Evolutionary conservation across 2,797 vertebrate species (phyloP), one percentile per base, ranked within the genome.

Genomic region (Spinus pinus): DNA sequence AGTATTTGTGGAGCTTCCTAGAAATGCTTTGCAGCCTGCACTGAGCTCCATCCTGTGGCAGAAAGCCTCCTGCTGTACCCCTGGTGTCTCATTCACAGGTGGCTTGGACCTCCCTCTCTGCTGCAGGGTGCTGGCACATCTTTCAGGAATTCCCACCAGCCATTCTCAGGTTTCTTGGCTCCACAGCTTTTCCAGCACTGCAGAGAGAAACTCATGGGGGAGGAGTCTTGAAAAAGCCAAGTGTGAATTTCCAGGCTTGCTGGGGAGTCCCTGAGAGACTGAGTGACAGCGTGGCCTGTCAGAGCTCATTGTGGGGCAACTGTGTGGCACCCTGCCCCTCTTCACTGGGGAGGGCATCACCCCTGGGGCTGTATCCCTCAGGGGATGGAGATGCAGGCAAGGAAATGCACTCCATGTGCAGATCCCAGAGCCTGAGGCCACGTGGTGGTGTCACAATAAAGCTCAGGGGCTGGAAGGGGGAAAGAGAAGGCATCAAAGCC

Each of bases 11-110:
- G 56, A 62, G 62, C 73, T 88, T 81, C 91, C 85, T 51, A 37
- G 82, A 44, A 91, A 51, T n/a, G 82, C 73, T 93, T 61, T 95
- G 91, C 89, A 91, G 94, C 82, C 96, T 86, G 85, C 93, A 33
- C 95, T 92, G 94, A 96, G 94, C 94, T 96, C 93, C 94, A 95
- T 96, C 86, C 95, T 96, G 96, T 95, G 91, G 94, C 93, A 95
- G 93, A 88, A 91, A 83, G 54, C 21, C 82, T 94, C 85, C 90
- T 86, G 54, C 58, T 58, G 31, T 91, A 33, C 51, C 85, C 58
- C 4, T 0, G 14, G 28, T 70, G 14, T 60, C 54, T 84, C 35
- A 0, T 27, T 49, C 42, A 42, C 5, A 61, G 82, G 57, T 24
- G 18, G 12, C 35, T n/a, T 20, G 56, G 71, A 49, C 44, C 28